These are phyloP conservation scores for Lamellibrachia luymesi DNA, from an alignment of 1,140 invertebrate genomes.

Conservation along the genomic window DNA sequence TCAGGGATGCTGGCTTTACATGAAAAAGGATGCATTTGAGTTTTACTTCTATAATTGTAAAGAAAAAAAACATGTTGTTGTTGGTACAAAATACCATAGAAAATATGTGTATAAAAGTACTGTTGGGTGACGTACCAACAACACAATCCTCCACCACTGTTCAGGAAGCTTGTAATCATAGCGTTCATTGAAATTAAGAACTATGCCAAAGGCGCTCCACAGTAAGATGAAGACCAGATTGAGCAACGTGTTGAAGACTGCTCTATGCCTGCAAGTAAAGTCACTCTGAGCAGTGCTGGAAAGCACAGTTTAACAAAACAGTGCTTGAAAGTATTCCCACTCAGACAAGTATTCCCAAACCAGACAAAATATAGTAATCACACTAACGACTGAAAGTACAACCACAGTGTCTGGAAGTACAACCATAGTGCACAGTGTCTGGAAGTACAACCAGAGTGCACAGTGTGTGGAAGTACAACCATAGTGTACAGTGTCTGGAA, in stretches of 20 bases:
- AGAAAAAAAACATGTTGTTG: not conserved
- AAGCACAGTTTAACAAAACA: not conserved
- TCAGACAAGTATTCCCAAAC: too few species aligned
- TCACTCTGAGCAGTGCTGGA: not conserved
- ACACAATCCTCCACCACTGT: conserved; percentile 48
- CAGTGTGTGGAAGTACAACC: too few species aligned
- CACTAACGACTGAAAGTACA: too few species aligned
- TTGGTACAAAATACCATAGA: not conserved
- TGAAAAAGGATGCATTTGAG: not conserved
- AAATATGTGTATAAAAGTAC: not conserved
- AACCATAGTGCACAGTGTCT: too few species aligned
- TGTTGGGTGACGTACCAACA: conserved; percentile 38
- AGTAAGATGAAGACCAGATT: conserved; percentile 51
- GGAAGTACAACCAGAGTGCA: too few species aligned
- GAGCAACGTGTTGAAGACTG: conserved; percentile 39
- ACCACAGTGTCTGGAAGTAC: too few species aligned
- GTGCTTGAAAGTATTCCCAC: too few species aligned
- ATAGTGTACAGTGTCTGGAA: too few species aligned
- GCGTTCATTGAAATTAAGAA: conserved; percentile 45
- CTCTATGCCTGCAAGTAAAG: conserved; percentile 38
- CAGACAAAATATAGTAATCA: too few species aligned
- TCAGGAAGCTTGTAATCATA: conserved; percentile 45
- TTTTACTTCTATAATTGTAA: not conserved
- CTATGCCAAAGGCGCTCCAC: conserved; percentile 48
- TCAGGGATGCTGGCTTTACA: not conserved